A percentile compares a stretch with the other conserved stretches of the same genome.
Evolutionary conservation across 2,113 vertebrate genomes (phyloP).

Genomic region (rabbit (Oryctolagus cuniculus)): DNA sequence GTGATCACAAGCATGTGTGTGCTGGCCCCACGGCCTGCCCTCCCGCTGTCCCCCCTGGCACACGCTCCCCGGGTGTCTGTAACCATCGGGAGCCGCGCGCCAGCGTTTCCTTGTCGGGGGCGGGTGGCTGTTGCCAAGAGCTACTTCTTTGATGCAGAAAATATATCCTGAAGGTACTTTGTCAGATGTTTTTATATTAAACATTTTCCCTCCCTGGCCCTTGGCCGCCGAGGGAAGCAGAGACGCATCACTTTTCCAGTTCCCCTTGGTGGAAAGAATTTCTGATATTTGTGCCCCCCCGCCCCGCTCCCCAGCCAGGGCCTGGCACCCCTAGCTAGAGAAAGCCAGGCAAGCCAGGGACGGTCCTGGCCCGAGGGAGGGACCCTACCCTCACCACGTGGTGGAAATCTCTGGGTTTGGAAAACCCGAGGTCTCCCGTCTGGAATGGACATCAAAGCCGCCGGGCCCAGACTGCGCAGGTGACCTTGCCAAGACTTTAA

Average conservation of each 20-base stretch:
- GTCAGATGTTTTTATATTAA: slow-evolving; percentile 89
- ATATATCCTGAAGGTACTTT: slow-evolving; percentile 88
- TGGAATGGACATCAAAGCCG: slow-evolving; percentile 63
- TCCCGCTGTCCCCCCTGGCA: slow-evolving; percentile 78
- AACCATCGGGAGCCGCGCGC: slow-evolving; percentile 75
- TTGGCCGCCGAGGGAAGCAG: slow-evolving; percentile 82
- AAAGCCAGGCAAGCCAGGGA: background rate
- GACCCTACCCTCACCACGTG: background rate
- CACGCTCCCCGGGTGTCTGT: slow-evolving; percentile 27
- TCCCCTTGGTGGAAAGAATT: slow-evolving; percentile 80
- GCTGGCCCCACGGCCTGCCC: slow-evolving; percentile 54
- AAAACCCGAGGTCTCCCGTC: slow-evolving; percentile 68
- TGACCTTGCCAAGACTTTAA: background rate
- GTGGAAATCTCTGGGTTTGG: slow-evolving; percentile 3
- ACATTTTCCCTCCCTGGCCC: slow-evolving; percentile 83
- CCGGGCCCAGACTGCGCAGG: background rate
- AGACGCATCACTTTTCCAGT: slow-evolving; percentile 81
- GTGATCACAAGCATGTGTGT: slow-evolving; percentile 82
- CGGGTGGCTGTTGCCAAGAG: slow-evolving; percentile 83
- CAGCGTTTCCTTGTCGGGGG: slow-evolving; percentile 75
- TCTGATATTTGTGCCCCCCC: slow-evolving; percentile 44
- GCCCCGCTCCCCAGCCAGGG: background rate
- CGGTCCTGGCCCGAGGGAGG: background rate
- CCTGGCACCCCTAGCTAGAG: background rate
- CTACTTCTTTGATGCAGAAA: slow-evolving; percentile 87